Evolutionary conservation across 2,113 vertebrate genomes (phyloP).

Genomic region (Cebus imitator): DNA sequence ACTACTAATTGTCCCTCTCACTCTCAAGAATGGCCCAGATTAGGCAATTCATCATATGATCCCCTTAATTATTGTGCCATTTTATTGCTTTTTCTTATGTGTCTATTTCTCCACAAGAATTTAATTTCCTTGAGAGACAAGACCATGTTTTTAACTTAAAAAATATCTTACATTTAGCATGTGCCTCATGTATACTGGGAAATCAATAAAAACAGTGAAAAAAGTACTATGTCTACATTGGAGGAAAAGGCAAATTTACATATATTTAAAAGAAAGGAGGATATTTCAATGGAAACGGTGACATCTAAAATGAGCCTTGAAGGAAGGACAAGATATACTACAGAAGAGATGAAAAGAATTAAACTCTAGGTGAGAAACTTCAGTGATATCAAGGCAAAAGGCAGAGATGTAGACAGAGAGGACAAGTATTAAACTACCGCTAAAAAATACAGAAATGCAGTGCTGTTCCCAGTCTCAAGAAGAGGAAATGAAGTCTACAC

Average conservation of each 20-base stretch:
- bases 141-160: background rate
- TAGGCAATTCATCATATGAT: background rate
- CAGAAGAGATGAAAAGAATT: background rate
- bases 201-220: background rate
- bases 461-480: background rate
- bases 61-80: background rate
- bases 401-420: background rate
- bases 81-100: background rate
- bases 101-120: background rate
- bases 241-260: background rate
- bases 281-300: background rate
- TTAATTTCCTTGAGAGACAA: background rate
- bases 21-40: background rate
- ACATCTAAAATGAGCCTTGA: background rate
- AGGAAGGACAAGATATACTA: background rate
- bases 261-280: background rate
- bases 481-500: background rate
- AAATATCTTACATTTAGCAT: background rate
- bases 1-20: background rate
- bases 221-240: background rate
- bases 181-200: background rate
- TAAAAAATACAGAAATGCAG: background rate
- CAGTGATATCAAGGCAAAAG: background rate
- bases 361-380: background rate
- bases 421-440: background rate